A percentile compares a stretch with the other conserved stretches of the same genome.
Evolutionary conservation across 2,888 invertebrate species (phyloP).

Genomic region (Acanthosoma haemorrhoidale): DNA sequence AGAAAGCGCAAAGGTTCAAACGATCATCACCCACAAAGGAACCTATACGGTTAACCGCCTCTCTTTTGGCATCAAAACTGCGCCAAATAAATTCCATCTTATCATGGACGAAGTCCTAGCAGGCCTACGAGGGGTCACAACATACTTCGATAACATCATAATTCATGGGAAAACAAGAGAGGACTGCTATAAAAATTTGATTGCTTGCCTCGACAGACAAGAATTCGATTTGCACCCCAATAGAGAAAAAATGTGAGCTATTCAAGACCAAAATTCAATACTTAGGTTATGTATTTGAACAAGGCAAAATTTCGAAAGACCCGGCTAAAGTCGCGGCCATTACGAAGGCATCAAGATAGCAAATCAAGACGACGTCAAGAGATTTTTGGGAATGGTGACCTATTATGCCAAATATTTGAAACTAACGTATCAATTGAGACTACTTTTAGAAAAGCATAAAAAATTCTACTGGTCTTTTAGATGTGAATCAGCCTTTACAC

Average conservation of each 20-base stretch:
- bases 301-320: constrained; percentile 11
- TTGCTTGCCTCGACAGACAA: too few relatives aligned
- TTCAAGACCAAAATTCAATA: constrained; percentile 13
- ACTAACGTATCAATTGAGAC: background rate
- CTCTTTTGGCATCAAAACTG: constrained; percentile 24
- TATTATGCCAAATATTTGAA: constrained; percentile 17
- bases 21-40: constrained; percentile 33
- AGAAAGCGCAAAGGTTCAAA: constrained; percentile 29
- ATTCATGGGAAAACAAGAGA: too few relatives aligned
- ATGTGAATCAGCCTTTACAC: too few relatives aligned
- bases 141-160: too few relatives aligned
- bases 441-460: background rate
- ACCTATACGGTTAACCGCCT: constrained; percentile 16
- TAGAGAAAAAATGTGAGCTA: constrained; percentile 7
- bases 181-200: too few relatives aligned
- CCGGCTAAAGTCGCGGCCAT: constrained; percentile 9
- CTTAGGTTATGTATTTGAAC: background rate
- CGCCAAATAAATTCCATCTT: constrained; percentile 10
- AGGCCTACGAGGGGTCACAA: too few relatives aligned
- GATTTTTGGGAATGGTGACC: constrained; percentile 18
- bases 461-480: background rate
- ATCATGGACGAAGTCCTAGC: too few relatives aligned
- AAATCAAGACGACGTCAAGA: constrained; percentile 5
- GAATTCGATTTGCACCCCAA: constrained; percentile 25
- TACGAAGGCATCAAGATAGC: background rate